Evolutionary conservation across 2,113 vertebrate genomes (phyloP).

Genomic region (Microcebus griseorufus): DNA sequence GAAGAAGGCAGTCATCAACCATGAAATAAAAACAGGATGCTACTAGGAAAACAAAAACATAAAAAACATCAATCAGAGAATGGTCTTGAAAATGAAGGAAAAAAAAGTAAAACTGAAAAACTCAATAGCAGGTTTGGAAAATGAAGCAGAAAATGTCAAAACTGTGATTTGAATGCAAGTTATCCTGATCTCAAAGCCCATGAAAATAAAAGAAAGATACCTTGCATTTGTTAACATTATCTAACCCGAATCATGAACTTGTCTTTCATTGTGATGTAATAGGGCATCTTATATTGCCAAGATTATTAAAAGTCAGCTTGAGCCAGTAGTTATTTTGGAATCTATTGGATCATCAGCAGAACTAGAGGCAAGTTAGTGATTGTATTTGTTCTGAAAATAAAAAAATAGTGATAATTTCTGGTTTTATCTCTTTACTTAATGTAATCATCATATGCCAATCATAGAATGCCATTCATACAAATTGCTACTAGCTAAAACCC

Average conservation of each 20-base stretch:
- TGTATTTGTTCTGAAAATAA: not conserved
- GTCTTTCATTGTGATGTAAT: conserved; percentile 10
- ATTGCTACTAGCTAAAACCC: not conserved
- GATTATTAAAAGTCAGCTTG: not conserved
- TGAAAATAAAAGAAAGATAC: not conserved
- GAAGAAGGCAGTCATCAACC: not conserved
- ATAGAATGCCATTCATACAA: not conserved
- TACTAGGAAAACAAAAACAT: not conserved
- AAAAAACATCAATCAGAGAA: not conserved
- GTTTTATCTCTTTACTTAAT: not conserved
- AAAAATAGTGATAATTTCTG: not conserved
- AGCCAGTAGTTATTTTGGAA: not conserved
- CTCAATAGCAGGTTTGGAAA: not conserved
- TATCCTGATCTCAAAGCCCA: not conserved
- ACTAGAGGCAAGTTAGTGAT: not conserved
- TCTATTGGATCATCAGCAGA: not conserved
- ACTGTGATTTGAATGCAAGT: not conserved
- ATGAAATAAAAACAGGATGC: not conserved
- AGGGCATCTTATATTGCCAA: not conserved
- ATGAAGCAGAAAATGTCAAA: conserved; percentile 3
- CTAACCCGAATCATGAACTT: not conserved
- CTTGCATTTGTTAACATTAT: not conserved
- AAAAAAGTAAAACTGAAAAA: not conserved
- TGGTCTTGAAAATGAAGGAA: not conserved
- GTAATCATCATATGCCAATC: not conserved